Percentiles rank a stretch among this genome's conserved stretches.
Evolutionary conservation across 2,888 invertebrate genomes (phyloP).

Genomic region (Drosophila rellima): DNA sequence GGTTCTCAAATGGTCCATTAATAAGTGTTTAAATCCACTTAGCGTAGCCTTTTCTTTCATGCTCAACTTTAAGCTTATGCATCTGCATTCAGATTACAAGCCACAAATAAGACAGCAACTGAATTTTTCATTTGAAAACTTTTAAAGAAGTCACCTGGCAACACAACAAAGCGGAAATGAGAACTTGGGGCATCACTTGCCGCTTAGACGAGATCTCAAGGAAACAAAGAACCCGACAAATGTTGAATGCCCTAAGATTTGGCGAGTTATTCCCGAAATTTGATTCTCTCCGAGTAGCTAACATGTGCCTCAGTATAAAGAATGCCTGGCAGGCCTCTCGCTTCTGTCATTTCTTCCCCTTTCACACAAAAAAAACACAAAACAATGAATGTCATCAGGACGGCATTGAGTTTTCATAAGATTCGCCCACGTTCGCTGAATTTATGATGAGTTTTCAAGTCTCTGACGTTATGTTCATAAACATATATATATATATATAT

Average conservation of each 20-base stretch:
- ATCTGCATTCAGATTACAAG: constrained; percentile 23
- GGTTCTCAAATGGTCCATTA: constrained; percentile 13
- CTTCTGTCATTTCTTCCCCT: constrained; percentile 8
- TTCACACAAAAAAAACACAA: constrained; percentile 42
- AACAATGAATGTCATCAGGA: constrained; percentile 79
- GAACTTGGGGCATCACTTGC: neutral
- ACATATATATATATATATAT: constrained; percentile 11
- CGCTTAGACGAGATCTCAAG: constrained; percentile 1
- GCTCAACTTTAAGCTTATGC: constrained; percentile 15
- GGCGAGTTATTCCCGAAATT: constrained; percentile 56
- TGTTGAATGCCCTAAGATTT: constrained; percentile 33
- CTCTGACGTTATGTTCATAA: constrained; percentile 29
- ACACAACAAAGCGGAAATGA: constrained; percentile 8
- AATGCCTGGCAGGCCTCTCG: constrained; percentile 22
- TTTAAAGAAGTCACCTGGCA: constrained; percentile 32
- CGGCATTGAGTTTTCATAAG: constrained; percentile 77
- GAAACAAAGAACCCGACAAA: constrained; percentile 19
- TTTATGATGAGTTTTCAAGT: constrained; percentile 66
- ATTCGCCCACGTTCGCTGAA: constrained; percentile 71
- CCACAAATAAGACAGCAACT: constrained; percentile 28
- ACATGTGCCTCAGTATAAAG: constrained; percentile 33
- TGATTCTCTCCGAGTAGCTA: constrained; percentile 4
- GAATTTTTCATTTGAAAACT: constrained; percentile 72
- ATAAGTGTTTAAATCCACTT: constrained; percentile 23
- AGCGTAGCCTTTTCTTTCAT: neutral